Evolutionary conservation across 1,140 invertebrate species (phyloP).

Genomic region (Drosophila lacertosa): DNA sequence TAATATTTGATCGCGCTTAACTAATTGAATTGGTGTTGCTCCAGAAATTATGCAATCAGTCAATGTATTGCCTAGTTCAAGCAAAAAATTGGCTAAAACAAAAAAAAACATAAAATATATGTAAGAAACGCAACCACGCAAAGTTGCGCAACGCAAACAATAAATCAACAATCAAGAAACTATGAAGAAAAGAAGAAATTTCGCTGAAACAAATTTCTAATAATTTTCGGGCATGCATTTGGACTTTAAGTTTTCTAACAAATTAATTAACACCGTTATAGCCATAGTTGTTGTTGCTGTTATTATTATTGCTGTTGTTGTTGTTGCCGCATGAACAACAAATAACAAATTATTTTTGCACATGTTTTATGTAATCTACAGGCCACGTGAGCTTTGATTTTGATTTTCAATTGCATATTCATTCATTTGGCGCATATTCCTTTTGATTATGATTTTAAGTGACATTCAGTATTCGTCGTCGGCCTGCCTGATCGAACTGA

Average conservation of each 20-base stretch:
- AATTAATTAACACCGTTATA: slow-evolving; percentile 58
- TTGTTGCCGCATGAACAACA: slow-evolving; percentile 68
- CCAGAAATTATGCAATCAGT: slow-evolving; percentile 30
- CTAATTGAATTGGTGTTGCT: slow-evolving; percentile 30
- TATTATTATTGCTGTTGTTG: slow-evolving; percentile 45
- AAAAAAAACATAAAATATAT: slow-evolving; percentile 24
- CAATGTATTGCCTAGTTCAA: slow-evolving; percentile 42
- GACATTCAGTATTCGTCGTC: slow-evolving; percentile 17
- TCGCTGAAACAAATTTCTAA: slow-evolving; percentile 19
- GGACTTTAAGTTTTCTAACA: slow-evolving; percentile 49
- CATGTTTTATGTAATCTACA: slow-evolving; percentile 60
- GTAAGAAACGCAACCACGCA: slow-evolving; percentile 37
- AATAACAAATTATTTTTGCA: slow-evolving; percentile 50
- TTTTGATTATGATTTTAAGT: slow-evolving; percentile 16
- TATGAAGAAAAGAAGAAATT: slow-evolving; percentile 2
- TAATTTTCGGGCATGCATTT: slow-evolving; percentile 44
- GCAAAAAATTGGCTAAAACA: slow-evolving; percentile 42
- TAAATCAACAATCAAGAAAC: slow-evolving; percentile 3
- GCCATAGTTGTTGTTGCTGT: slow-evolving; percentile 11
- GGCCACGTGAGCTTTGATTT: slow-evolving; percentile 40
- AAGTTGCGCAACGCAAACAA: slow-evolving; percentile 50
- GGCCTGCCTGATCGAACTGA: background rate
- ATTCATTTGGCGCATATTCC: slow-evolving; percentile 13
- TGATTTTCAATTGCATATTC: slow-evolving; percentile 35
- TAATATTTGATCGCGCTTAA: slow-evolving; percentile 37